A percentile compares a stretch with the other conserved stretches of the same genome.
Conservation (phyloP, 2,888 invertebrate genomes). For the Calliphora vomitoria region DNA sequence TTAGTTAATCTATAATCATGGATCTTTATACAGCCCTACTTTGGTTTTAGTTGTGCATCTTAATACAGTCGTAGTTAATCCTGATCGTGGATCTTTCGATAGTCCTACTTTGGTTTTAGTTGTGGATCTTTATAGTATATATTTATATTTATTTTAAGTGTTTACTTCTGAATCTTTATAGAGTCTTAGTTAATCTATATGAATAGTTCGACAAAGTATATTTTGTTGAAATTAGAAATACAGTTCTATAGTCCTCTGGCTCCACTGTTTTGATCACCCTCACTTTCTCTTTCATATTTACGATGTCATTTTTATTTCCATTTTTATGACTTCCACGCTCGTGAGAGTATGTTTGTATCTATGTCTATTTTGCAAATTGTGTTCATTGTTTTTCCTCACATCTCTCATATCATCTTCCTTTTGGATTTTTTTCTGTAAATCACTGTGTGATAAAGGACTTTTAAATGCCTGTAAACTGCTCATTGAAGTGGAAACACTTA, state of each 20-base stretch:
- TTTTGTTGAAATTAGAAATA: too few species aligned
- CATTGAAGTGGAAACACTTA: slow-evolving; percentile 83
- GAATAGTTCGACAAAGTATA: too few species aligned
- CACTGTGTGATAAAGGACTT: slow-evolving; percentile 33
- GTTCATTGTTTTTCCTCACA: slow-evolving; percentile 8
- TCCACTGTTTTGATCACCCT: slow-evolving; percentile 30
- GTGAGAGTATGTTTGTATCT: slow-evolving; percentile 13
- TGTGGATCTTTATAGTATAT: too few species aligned
- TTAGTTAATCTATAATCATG: too few species aligned
- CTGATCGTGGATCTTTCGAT: too few species aligned
- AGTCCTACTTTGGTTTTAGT: too few species aligned
- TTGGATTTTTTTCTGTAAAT: slow-evolving; percentile 31
- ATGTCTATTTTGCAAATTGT: slow-evolving; percentile 56
- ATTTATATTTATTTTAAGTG: too few species aligned
- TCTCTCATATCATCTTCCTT: slow-evolving; percentile 15
- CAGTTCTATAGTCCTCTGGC: neutral
- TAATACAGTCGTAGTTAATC: too few species aligned
- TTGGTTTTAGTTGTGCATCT: too few species aligned
- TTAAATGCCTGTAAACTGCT: slow-evolving; percentile 77
- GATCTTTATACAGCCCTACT: too few species aligned
- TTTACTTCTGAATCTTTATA: too few species aligned
- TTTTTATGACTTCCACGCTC: slow-evolving; percentile 12
- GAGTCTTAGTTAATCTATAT: too few species aligned
- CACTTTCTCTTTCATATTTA: slow-evolving; percentile 10
- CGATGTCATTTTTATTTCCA: slow-evolving; percentile 1